Percentiles rank a stretch among this genome's conserved stretches.
Evolutionary conservation across 2,113 vertebrate genomes (phyloP).

Genomic region (Cyprinodon variegatus): DNA sequence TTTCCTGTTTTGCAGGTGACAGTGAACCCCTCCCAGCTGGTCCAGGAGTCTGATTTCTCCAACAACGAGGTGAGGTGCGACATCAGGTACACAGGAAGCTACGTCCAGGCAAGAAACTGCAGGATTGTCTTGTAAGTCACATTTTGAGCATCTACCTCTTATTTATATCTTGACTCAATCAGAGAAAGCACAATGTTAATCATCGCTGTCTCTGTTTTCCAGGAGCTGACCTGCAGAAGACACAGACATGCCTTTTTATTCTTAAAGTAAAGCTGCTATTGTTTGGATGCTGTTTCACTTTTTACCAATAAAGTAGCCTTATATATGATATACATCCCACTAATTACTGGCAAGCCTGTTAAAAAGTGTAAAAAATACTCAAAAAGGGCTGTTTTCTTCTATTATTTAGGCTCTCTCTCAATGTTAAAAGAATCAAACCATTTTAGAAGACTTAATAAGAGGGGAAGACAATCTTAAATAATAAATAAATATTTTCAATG

Average conservation of each 20-base stretch:
- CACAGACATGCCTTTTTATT: conserved; percentile 6
- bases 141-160: background rate
- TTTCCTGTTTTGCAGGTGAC: conserved; percentile 72
- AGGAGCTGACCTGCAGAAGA: conserved; percentile 65
- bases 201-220: conserved; percentile 33
- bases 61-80: conserved; percentile 82
- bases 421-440: background rate
- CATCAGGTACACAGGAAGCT: conserved; percentile 78
- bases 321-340: conserved; percentile 31
- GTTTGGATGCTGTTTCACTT: conserved; percentile 6
- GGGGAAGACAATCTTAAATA: too few relatives aligned
- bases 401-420: too few relatives aligned
- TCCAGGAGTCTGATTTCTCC: conserved; percentile 81
- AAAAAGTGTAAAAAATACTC: background rate
- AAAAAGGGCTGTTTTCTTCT: background rate
- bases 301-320: conserved; percentile 14
- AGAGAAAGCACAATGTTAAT: background rate
- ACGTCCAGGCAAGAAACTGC: conserved; percentile 81
- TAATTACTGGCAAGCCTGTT: background rate
- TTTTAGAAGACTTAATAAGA: too few relatives aligned
- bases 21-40: conserved; percentile 81
- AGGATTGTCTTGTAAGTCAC: conserved; percentile 74
- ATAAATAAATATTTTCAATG: too few relatives aligned
- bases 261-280: conserved; percentile 8
- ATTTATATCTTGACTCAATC: background rate